Evolutionary conservation across 2,113 vertebrate genomes (phyloP).

Genomic region (Pterocles gutturalis): DNA sequence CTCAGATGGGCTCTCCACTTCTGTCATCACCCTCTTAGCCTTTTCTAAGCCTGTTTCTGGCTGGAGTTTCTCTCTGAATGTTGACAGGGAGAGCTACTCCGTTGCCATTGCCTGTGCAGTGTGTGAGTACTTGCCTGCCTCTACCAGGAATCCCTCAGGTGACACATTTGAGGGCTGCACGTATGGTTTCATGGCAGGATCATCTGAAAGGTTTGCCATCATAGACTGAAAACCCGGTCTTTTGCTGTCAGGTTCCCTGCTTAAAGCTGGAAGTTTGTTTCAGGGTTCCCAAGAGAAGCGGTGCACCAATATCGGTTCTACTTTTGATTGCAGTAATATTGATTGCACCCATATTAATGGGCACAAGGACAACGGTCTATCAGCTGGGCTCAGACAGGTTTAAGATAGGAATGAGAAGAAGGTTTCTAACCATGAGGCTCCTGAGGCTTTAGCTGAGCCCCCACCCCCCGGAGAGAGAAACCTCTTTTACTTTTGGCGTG

Average conservation of each 20-base stretch:
- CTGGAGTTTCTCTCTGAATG: background rate
- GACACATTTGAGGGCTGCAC: background rate
- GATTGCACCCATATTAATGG: background rate
- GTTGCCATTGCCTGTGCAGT: background rate
- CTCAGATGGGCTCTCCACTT: fast-evolving
- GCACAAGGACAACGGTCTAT: background rate
- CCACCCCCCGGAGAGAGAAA: background rate
- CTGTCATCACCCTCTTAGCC: background rate
- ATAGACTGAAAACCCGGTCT: background rate
- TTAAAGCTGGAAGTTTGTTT: background rate
- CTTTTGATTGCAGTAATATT: background rate
- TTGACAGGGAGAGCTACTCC: background rate
- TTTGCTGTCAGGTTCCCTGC: background rate
- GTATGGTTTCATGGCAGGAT: background rate
- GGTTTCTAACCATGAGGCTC: background rate
- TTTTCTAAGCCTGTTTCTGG: background rate
- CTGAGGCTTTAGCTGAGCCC: background rate
- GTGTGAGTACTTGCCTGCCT: background rate
- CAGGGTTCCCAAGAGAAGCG: background rate
- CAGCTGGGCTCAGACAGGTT: fast-evolving
- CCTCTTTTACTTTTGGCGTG: background rate
- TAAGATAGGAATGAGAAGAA: background rate
- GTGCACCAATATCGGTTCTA: too few relatives aligned
- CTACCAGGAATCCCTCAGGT: background rate
- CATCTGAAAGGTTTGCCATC: background rate